Conservation (phyloP, 2,888 invertebrate species). For the Melikaiella ostensackeni region DNA sequence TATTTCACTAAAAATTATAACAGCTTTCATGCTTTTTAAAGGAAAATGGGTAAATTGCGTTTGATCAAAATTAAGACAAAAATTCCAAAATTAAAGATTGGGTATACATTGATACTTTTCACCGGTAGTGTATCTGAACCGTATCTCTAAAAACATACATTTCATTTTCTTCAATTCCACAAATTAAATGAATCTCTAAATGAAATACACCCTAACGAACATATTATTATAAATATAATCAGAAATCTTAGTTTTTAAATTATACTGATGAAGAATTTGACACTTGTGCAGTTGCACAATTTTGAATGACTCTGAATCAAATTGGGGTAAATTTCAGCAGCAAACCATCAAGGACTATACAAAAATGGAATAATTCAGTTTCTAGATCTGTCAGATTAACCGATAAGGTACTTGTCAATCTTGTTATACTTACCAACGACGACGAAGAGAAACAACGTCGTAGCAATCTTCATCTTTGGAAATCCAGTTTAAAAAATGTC, state of each 20-base stretch:
- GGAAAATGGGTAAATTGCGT: too few relatives aligned
- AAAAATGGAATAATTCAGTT: neutral
- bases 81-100: too few relatives aligned
- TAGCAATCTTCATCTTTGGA: conserved; percentile 70
- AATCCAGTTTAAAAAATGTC: conserved; percentile 47
- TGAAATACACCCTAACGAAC: too few relatives aligned
- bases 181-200: neutral
- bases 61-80: too few relatives aligned
- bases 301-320: neutral
- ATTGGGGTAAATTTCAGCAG: too few relatives aligned
- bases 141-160: neutral
- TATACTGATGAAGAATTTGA: neutral
- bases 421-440: conserved; percentile 73
- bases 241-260: too few relatives aligned
- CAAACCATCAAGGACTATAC: neutral
- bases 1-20: too few relatives aligned
- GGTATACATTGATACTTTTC: too few relatives aligned
- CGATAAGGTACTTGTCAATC: neutral
- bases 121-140: too few relatives aligned
- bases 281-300: neutral
- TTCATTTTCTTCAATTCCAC: neutral
- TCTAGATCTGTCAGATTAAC: neutral
- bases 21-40: too few relatives aligned
- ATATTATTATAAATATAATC: too few relatives aligned
- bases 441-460: conserved; percentile 70